These are phyloP conservation scores for Pycnonotus jocosus DNA, from an alignment of 2,113 vertebrate genomes.

Conservation along the genomic window DNA sequence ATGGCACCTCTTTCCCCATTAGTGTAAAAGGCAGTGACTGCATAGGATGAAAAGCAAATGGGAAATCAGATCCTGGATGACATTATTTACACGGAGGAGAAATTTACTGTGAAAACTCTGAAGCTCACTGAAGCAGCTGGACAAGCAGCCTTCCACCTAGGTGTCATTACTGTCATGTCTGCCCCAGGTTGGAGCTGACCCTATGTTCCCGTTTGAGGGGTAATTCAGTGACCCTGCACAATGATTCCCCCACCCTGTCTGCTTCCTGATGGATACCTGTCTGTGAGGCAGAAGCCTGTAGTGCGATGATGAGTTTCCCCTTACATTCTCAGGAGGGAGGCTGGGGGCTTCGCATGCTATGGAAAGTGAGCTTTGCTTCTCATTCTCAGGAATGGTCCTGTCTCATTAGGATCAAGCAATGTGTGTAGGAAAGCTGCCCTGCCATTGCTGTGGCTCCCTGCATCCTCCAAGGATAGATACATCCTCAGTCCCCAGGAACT, in stretches of 20 bases:
- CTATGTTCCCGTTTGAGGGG: neutral
- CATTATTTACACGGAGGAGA: neutral
- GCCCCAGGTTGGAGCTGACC: neutral
- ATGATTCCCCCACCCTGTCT: neutral
- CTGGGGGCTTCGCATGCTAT: neutral
- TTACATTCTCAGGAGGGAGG: neutral
- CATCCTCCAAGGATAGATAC: neutral
- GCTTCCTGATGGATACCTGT: neutral
- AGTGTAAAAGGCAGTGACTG: neutral
- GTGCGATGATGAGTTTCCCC: neutral
- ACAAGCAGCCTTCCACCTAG: neutral
- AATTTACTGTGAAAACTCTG: neutral
- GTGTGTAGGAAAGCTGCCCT: neutral
- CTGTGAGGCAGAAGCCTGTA: neutral
- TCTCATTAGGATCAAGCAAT: conserved; percentile 9
- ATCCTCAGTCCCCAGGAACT: neutral
- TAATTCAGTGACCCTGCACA: neutral
- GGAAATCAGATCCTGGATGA: neutral
- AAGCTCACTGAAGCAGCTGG: neutral
- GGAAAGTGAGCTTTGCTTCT: neutral
- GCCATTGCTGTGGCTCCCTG: neutral
- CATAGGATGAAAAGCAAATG: neutral
- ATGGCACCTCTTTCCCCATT: neutral
- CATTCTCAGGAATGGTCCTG: neutral
- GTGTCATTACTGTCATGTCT: neutral